Conservation (phyloP, 30 jellyfish, hydroid and myxozoan genomes). For the Morbakka virulenta region DNA sequence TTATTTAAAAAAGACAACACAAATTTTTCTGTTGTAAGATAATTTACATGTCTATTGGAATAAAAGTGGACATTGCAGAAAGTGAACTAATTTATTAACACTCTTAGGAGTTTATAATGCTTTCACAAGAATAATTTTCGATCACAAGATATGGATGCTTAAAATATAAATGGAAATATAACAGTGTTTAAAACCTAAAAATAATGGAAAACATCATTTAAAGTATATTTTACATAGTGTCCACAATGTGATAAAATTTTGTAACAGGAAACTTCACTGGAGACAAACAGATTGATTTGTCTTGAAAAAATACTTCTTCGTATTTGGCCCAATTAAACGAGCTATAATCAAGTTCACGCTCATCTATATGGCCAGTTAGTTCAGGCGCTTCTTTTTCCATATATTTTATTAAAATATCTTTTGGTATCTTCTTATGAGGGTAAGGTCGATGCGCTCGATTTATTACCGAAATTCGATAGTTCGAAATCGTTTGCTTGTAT, state of each 20-base stretch:
- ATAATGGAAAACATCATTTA: too few relatives aligned
- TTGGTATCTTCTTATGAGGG: conserved; percentile 44
- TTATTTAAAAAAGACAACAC: too few relatives aligned
- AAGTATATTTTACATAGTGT: too few relatives aligned
- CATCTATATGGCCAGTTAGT: conserved; percentile 19
- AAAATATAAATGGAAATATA: too few relatives aligned
- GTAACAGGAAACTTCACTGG: conserved; percentile 56
- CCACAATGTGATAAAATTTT: conserved; percentile 31
- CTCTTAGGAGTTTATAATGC: too few relatives aligned
- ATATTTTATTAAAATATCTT: conserved; percentile 28
- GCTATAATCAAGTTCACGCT: conserved; percentile 26
- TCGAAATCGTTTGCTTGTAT: conserved; percentile 40
- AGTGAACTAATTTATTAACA: too few relatives aligned
- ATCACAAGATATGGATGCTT: too few relatives aligned
- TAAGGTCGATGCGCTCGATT: conserved; percentile 42
- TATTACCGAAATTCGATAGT: conserved; percentile 36
- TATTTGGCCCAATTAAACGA: conserved; percentile 40
- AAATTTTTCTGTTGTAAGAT: too few relatives aligned
- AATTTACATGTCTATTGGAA: too few relatives aligned
- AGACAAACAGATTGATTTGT: conserved; percentile 29
- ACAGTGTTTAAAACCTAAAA: too few relatives aligned
- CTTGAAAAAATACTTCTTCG: conserved; percentile 41
- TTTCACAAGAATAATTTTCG: too few relatives aligned
- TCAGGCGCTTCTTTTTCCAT: conserved; percentile 32
- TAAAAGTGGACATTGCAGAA: too few relatives aligned